A percentile compares a stretch with the other conserved stretches of the same genome.
Evolutionary conservation across 2,797 vertebrate genomes (phyloP).

Genomic region (Mus spretus): DNA sequence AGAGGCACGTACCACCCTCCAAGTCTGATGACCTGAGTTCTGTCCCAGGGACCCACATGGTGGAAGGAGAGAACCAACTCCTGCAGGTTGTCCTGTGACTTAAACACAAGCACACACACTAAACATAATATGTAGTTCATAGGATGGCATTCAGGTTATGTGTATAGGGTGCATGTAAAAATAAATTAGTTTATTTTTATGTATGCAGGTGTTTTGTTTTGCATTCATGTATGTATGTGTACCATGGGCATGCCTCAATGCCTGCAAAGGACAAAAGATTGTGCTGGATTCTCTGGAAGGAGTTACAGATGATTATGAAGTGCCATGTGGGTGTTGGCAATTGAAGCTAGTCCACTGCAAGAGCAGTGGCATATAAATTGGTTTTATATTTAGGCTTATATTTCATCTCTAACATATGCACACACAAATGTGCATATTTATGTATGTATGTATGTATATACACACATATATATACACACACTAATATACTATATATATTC

Average conservation of each 20-base stretch:
- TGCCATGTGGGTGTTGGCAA: background rate
- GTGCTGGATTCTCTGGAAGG: background rate
- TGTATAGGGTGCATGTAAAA: background rate
- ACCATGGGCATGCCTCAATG: background rate
- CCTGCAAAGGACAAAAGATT: background rate
- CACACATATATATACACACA: background rate
- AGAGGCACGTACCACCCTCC: background rate
- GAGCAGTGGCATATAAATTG: background rate
- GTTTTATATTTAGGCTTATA: background rate
- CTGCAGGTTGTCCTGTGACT: background rate
- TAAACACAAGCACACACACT: background rate
- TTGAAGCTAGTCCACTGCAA: background rate
- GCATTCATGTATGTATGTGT: background rate
- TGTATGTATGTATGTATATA: fast-evolving
- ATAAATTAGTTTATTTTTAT: background rate
- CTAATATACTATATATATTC: background rate
- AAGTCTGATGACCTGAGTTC: background rate
- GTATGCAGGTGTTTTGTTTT: background rate
- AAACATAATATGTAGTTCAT: background rate
- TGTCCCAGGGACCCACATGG: background rate
- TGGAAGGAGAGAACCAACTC: background rate
- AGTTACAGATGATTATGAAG: background rate
- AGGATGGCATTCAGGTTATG: background rate
- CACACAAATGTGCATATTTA: too few relatives aligned
- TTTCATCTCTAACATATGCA: background rate